Base-by-base conservation (phyloP, 1,140 invertebrate species). In the Drosophila jambulina region DNA sequence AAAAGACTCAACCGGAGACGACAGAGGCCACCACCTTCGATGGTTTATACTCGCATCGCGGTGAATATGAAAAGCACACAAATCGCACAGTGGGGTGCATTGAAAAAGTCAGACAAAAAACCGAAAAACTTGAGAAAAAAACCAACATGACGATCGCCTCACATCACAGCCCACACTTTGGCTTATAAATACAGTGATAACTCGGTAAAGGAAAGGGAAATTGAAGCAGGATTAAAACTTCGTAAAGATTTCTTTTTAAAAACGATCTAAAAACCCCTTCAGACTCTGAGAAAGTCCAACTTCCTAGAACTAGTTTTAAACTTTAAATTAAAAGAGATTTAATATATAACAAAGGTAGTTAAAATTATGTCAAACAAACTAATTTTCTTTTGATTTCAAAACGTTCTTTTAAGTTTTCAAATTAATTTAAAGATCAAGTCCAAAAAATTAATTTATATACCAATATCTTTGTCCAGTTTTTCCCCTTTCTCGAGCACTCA, bases 11-110 rank as follows among this genome's bases (percentile, higher is more conserved):
- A 12, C 48, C 48, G 62, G 71, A 67, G 36, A 75, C 58, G 48
- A 62, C 72, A 57, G 62, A 75, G 78, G 56, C 53, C 53, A 56
- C 34, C 53, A 56, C 53, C 53, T 56, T 56, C 15, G 53, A 56
- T 38, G 34, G 53, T 38, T 56, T 56, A 34, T 21, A 38, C 53
- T 56, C 21, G 53, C 53, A 56, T 12, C 9, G 70, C 85, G 85
- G 85, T 88, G 81, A 76, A 90, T 88, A 88, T 88, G 80, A 88
- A 88, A 88, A 84, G 84, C 85, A 90, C 81, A 90, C 84, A 90
- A 84, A 78, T 75, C 85, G 78, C 84, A 59, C 84, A 82, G 77
- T 71, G 80, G 84, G 80, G 80, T 78, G 75, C 78, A 74, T 71
- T 81, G 42, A 62, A 63, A 72, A 84, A 56, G 53, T 38, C 53